Conservation (phyloP, 2,113 vertebrate species). For the Solenodon paradoxus region DNA sequence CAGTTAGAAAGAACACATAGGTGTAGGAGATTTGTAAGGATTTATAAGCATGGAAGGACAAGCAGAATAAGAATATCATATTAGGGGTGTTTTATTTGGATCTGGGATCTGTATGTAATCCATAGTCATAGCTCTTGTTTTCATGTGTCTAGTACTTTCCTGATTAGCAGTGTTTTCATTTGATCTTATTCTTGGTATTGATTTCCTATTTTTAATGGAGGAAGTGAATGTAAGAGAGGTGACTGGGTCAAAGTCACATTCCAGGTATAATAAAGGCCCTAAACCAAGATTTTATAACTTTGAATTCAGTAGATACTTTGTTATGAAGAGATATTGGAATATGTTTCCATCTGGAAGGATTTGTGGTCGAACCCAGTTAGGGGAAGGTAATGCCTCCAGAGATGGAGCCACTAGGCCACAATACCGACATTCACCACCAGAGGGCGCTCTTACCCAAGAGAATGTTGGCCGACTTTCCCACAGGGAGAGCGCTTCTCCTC, state of each 20-base stretch:
- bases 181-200: neutral
- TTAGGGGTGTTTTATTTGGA: neutral
- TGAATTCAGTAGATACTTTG: neutral
- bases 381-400: neutral
- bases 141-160: neutral
- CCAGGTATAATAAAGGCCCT: neutral
- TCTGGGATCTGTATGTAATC: neutral
- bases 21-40: neutral
- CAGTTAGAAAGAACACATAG: neutral
- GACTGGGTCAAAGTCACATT: neutral
- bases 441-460: conserved; percentile 79
- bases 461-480: conserved; percentile 37
- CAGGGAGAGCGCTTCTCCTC: neutral
- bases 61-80: neutral
- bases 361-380: neutral
- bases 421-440: conserved; percentile 76
- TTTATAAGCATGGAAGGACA: neutral
- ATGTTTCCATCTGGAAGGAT: neutral
- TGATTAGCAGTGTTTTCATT: neutral
- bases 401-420: neutral
- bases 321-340: conserved; percentile 16
- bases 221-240: neutral
- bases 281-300: neutral
- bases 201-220: neutral
- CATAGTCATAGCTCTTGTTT: neutral